Conservation (phyloP, 2,113 vertebrate species). For the Macrotis lagotis region DNA sequence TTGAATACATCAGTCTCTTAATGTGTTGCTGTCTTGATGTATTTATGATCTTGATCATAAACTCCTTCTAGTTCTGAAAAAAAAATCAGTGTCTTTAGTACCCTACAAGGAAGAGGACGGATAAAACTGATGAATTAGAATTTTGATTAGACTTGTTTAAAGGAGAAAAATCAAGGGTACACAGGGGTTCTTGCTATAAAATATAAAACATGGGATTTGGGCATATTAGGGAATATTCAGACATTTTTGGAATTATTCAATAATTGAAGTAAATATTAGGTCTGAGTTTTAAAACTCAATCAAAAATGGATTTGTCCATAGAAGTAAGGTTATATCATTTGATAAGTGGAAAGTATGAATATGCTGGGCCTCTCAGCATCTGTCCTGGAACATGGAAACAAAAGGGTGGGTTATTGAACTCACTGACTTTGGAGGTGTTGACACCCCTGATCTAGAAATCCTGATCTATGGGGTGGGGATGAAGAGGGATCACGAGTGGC, state of each 20-base stretch:
- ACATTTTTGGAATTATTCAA: not conserved
- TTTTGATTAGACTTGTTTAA: too few relatives aligned
- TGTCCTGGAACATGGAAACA: not conserved
- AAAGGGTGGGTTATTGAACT: not conserved
- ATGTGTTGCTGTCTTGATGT: too few relatives aligned
- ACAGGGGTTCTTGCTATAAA: not conserved
- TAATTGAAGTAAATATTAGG: not conserved
- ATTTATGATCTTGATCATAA: too few relatives aligned
- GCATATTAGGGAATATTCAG: not conserved
- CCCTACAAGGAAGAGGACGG: slow-evolving; percentile 5
- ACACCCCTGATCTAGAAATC: too few relatives aligned
- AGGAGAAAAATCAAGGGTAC: not conserved
- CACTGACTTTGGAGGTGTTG: too few relatives aligned
- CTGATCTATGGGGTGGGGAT: too few relatives aligned
- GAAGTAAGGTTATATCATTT: too few relatives aligned
- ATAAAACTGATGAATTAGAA: slow-evolving; percentile 13
- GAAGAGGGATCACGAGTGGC: not conserved
- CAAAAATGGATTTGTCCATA: not conserved
- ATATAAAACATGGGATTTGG: not conserved
- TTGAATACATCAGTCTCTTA: too few relatives aligned
- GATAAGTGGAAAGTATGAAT: not conserved
- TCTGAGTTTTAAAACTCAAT: not conserved
- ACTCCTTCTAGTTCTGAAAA: too few relatives aligned
- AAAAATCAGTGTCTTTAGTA: not conserved
- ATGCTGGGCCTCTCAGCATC: not conserved